Percentiles rank a stretch among this genome's conserved stretches.
These are phyloP conservation scores for Biston stratarius DNA, from an alignment of 2,888 invertebrate species.

Conservation along the genomic window DNA sequence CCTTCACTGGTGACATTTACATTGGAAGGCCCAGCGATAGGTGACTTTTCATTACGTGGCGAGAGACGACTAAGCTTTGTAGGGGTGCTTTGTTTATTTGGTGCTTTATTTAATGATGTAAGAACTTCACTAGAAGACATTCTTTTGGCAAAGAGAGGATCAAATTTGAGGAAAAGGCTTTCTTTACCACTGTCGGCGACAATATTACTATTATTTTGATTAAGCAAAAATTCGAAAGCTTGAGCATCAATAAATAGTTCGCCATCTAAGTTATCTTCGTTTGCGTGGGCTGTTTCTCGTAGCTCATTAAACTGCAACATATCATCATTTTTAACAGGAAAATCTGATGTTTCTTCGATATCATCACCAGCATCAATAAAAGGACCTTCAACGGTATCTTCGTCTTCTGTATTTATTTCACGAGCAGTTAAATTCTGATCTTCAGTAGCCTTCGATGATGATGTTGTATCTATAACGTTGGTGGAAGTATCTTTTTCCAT, in stretches of 20 bases:
- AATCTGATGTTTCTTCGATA: slow-evolving; percentile 56
- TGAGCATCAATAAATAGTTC: slow-evolving; percentile 82
- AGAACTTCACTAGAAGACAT: slow-evolving; percentile 71
- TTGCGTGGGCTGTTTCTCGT: slow-evolving; percentile 49
- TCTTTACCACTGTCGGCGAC: slow-evolving; percentile 79
- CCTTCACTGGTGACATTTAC: slow-evolving; percentile 52
- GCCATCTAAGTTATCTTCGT: slow-evolving; percentile 63
- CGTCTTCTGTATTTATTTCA: slow-evolving; percentile 77
- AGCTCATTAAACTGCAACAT: slow-evolving; percentile 68
- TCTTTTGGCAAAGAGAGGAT: slow-evolving; percentile 77
- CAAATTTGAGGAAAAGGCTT: slow-evolving; percentile 80
- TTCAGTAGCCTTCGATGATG: slow-evolving; percentile 62
- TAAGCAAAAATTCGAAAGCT: slow-evolving; percentile 77
- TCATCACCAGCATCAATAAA: slow-evolving; percentile 72
- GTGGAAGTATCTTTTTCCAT: slow-evolving; percentile 55
- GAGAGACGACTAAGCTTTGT: slow-evolving; percentile 55
- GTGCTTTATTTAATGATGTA: slow-evolving; percentile 64
- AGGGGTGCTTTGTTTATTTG: slow-evolving; percentile 71
- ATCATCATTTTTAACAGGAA: slow-evolving; percentile 57
- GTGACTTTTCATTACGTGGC: slow-evolving; percentile 46
- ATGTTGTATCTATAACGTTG: slow-evolving; percentile 56
- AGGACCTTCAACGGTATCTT: slow-evolving; percentile 79
- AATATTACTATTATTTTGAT: slow-evolving; percentile 72
- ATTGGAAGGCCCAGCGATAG: slow-evolving; percentile 60
- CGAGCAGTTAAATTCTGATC: slow-evolving; percentile 62